These are phyloP conservation scores for Trichonephila clavipes DNA, from an alignment of 1,140 invertebrate species.

Conservation along the genomic window DNA sequence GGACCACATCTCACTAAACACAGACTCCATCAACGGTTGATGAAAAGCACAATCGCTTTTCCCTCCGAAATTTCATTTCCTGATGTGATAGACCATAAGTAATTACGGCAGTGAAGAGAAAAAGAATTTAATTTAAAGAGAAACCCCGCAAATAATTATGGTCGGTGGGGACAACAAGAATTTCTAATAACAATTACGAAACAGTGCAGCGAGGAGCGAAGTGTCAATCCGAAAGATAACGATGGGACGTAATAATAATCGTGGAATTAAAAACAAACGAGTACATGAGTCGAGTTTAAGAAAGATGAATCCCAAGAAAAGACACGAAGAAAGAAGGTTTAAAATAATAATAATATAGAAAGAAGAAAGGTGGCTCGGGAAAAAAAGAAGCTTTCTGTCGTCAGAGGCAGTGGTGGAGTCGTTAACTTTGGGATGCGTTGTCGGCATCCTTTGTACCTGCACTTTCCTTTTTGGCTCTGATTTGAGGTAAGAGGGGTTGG, in stretches of 20 bases:
- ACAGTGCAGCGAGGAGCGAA: neutral
- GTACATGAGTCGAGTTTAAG: neutral
- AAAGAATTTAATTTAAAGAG: conserved; percentile 45
- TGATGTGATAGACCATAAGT: neutral
- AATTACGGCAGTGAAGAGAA: neutral
- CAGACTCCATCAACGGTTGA: neutral
- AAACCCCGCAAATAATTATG: conserved; percentile 43
- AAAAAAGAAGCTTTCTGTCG: conserved; percentile 27
- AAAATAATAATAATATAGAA: conserved; percentile 63
- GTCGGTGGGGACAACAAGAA: neutral
- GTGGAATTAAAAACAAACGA: conserved; percentile 30
- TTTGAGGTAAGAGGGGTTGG: neutral
- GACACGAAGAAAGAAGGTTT: conserved; percentile 59
- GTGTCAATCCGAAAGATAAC: neutral
- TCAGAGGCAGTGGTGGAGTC: neutral
- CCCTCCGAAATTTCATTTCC: neutral
- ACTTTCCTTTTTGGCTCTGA: neutral
- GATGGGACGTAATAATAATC: neutral
- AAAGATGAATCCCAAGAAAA: conserved; percentile 33
- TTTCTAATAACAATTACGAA: conserved; percentile 53
- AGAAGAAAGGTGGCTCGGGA: neutral
- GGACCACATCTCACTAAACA: neutral
- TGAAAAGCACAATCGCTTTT: neutral
- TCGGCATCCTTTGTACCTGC: conserved; percentile 27
- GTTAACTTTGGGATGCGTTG: neutral